These are phyloP conservation scores for Cettia cetti DNA, from an alignment of 2,113 vertebrate genomes.

Conservation along the genomic window DNA sequence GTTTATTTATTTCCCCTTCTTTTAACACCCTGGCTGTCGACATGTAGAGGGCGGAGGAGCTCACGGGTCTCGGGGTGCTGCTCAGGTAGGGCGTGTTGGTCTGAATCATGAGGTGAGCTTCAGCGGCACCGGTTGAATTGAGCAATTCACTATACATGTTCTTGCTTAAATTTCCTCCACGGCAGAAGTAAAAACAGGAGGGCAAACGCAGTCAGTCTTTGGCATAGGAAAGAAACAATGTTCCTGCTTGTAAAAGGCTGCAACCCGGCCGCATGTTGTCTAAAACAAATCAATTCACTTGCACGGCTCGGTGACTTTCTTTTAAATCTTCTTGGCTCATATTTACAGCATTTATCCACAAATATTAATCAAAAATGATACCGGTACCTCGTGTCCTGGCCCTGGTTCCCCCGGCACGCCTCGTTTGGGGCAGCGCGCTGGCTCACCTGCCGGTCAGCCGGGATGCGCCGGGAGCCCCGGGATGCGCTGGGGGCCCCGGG, in stretches of 20 bases:
- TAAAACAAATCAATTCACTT: background rate
- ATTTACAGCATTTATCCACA: background rate
- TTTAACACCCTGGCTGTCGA: conserved; percentile 85
- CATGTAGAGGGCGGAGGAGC: conserved; percentile 86
- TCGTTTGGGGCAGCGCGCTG: background rate
- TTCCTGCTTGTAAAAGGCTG: background rate
- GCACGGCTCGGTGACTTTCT: background rate
- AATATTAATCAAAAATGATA: background rate
- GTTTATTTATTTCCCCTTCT: conserved; percentile 89
- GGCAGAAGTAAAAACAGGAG: background rate
- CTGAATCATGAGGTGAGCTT: conserved; percentile 82
- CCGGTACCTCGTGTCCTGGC: conserved; percentile 1
- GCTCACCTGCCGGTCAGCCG: background rate
- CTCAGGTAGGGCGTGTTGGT: conserved; percentile 84
- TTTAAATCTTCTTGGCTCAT: background rate
- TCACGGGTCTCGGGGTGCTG: conserved; percentile 86
- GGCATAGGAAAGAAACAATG: background rate
- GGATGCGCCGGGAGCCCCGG: background rate
- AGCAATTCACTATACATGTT: conserved; percentile 85
- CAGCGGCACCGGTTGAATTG: conserved; percentile 85
- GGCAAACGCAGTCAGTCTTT: background rate
- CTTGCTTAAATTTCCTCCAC: conserved; percentile 9
- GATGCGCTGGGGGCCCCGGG: background rate
- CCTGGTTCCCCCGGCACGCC: background rate
- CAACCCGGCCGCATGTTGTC: conserved; percentile 24